A percentile compares a stretch with the other conserved stretches of the same genome.
Conservation (phyloP, 2,113 vertebrate species). For the Hyaena hyaena region DNA sequence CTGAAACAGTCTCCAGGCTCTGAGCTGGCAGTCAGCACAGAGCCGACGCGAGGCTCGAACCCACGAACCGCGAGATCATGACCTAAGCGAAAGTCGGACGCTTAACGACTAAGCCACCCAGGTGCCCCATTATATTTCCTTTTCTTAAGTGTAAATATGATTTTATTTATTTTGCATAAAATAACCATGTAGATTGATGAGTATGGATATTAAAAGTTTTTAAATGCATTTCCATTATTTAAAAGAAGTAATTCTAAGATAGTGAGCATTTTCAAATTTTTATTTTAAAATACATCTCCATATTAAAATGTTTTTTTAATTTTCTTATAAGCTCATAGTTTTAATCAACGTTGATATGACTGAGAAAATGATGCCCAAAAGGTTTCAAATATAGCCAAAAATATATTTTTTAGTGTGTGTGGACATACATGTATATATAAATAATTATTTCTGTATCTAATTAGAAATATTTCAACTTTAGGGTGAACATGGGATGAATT, state of each 20-base stretch:
- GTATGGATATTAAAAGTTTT: neutral
- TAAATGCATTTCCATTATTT: neutral
- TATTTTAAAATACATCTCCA: neutral
- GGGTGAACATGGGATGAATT: neutral
- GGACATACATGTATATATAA: neutral
- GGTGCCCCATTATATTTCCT: neutral
- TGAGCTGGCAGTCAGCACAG: no score
- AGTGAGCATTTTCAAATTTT: neutral
- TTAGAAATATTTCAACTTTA: neutral
- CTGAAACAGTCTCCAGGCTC: no score
- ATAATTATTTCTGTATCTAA: slow-evolving; percentile 22
- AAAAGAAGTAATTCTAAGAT: neutral
- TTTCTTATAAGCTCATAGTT: neutral
- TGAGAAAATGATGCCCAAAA: slow-evolving; percentile 20
- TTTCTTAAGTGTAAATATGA: slow-evolving; percentile 35
- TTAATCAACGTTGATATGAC: neutral
- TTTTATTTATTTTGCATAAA: slow-evolving; percentile 53
- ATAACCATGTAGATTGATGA: neutral
- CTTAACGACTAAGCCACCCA: no score
- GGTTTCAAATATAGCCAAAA: neutral
- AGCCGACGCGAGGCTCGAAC: no score
- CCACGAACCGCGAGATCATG: no score
- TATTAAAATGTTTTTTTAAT: neutral
- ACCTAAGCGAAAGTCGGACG: no score
- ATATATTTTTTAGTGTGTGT: neutral